Evolutionary conservation across 2,888 invertebrate species (phyloP).

Genomic region (Aplocera efformata): DNA sequence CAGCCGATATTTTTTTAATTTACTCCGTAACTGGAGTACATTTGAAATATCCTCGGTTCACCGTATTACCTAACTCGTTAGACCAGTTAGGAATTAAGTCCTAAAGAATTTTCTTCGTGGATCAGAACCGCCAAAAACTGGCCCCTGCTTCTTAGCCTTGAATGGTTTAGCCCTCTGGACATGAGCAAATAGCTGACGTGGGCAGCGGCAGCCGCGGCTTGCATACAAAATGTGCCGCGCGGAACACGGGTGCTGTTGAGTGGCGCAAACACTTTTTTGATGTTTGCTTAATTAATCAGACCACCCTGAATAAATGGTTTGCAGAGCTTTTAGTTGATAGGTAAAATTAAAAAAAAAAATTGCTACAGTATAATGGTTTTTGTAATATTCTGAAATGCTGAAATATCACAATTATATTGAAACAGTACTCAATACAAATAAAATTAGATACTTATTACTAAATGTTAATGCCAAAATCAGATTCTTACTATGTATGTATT

Average conservation of each 20-base stretch:
- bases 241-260: conserved; percentile 42
- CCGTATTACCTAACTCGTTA: conserved; percentile 19
- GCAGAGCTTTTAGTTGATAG: no score
- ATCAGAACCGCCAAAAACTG: conserved; percentile 77
- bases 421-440: no score
- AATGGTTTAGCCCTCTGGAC: conserved; percentile 79
- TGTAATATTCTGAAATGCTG: no score
- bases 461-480: no score
- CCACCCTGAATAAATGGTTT: conserved; percentile 21
- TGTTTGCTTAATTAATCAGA: conserved; percentile 23
- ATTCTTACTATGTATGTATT: no score
- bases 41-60: no score
- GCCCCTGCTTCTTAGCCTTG: conserved; percentile 76
- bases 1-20: no score
- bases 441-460: no score
- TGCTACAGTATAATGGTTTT: no score
- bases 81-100: conserved; percentile 28
- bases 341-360: no score
- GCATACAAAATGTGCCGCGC: conserved; percentile 72
- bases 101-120: conserved; percentile 39
- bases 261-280: conserved; percentile 23
- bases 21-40: no score
- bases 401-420: no score
- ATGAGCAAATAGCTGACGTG: conserved; percentile 79
- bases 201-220: conserved; percentile 73